Evolutionary conservation across 2,797 vertebrate genomes (phyloP).

Genomic region (Sylvia borin): DNA sequence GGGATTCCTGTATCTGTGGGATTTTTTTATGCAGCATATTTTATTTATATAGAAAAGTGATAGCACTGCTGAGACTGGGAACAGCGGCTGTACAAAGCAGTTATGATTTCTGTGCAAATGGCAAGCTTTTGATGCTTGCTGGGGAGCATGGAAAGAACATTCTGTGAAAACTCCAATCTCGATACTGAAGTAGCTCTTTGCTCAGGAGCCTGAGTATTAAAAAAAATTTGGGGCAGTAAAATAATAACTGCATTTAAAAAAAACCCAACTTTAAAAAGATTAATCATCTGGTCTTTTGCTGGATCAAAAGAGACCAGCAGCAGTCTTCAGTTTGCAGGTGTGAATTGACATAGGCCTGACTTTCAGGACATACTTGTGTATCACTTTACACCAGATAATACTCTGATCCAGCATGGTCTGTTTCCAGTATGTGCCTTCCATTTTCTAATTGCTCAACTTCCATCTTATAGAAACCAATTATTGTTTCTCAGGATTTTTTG

Average conservation of each 20-base stretch:
- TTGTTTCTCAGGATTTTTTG: background rate
- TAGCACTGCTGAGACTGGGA: background rate
- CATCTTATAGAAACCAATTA: background rate
- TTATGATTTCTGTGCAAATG: background rate
- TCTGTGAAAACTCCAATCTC: background rate
- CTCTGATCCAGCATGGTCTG: background rate
- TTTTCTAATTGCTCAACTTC: background rate
- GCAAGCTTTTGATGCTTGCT: background rate
- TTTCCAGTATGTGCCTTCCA: background rate
- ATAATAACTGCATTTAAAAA: background rate
- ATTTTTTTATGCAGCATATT: background rate
- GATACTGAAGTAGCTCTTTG: background rate
- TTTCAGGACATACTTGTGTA: background rate
- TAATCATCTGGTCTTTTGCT: background rate
- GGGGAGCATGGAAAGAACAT: background rate
- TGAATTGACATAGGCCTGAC: background rate
- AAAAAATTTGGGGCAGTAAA: background rate
- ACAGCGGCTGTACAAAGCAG: background rate
- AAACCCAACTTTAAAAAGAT: background rate
- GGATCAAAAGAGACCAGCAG: background rate
- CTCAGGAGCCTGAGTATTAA: background rate
- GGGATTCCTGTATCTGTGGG: background rate
- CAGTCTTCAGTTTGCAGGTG: background rate
- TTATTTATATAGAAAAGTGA: background rate
- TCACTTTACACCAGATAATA: background rate